Conservation (phyloP, 2,797 vertebrate genomes). For the Sebastes steindachneri region DNA sequence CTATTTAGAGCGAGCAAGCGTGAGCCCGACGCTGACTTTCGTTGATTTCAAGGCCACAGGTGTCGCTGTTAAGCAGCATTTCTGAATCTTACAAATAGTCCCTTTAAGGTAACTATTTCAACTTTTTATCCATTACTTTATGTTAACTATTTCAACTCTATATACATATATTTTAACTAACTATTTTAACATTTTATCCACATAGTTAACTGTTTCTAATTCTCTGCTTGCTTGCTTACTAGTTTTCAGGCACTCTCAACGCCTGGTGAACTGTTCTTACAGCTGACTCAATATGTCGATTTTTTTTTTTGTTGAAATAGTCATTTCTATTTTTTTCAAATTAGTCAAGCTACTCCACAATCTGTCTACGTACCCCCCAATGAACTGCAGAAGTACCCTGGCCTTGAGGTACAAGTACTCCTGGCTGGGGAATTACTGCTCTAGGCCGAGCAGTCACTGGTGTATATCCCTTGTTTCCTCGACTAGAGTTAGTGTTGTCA, state of each 20-base stretch:
- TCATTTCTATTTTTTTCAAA: not conserved
- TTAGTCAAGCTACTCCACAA: not conserved
- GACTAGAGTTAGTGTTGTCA: constrained; percentile 11
- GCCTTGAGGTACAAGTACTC: not conserved
- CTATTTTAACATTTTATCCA: not conserved
- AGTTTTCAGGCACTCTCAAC: not conserved
- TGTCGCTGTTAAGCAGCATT: no score
- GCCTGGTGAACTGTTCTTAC: not conserved
- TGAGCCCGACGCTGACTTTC: no score
- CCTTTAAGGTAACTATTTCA: not conserved
- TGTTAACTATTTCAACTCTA: no score
- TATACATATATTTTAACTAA: not conserved
- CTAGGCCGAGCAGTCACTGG: not conserved
- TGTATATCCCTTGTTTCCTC: not conserved
- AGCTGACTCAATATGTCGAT: not conserved
- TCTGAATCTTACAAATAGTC: no score
- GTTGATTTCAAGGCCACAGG: no score
- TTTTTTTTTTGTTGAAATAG: not conserved
- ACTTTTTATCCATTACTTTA: not conserved
- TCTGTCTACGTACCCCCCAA: not conserved
- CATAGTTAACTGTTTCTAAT: not conserved
- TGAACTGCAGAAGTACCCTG: not conserved
- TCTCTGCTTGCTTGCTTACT: not conserved
- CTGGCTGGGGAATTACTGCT: not conserved
- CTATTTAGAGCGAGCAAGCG: no score